Evolutionary conservation across 1,140 invertebrate species (phyloP).

Genomic region (Drosophila athabasca): DNA sequence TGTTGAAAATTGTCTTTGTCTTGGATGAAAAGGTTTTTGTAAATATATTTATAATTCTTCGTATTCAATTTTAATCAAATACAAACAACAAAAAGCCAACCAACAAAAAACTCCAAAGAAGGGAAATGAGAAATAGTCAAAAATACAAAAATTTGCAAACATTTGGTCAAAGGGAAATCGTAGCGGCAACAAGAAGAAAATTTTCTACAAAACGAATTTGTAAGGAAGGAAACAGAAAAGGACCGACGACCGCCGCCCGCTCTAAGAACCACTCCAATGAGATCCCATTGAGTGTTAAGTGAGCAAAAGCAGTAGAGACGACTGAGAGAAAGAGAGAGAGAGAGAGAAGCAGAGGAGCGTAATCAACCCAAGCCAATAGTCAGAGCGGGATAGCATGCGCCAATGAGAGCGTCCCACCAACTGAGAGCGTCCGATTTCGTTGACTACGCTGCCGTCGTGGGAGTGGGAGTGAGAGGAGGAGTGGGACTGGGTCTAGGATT

Average conservation of each 20-base stretch:
- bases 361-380: conserved; percentile 12
- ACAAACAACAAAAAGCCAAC: conserved; percentile 9
- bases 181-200: neutral
- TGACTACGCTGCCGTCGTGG: conserved; percentile 68
- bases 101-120: too few relatives aligned
- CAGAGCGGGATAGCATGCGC: conserved; percentile 67
- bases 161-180: conserved; percentile 1
- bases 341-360: conserved; percentile 39
- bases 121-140: conserved; percentile 12
- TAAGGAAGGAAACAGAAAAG: conserved; percentile 22
- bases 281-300: neutral
- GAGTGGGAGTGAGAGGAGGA: conserved; percentile 30
- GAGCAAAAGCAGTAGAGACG: neutral
- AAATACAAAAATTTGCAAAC: conserved; percentile 4
- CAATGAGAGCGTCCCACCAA: conserved; percentile 76
- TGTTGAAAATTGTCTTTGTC: conserved; percentile 61
- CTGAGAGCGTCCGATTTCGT: conserved; percentile 73
- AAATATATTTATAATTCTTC: conserved; percentile 55
- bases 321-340: conserved; percentile 9
- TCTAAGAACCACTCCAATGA: conserved; percentile 8
- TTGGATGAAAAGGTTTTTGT: conserved; percentile 44
- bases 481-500: conserved; percentile 12
- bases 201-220: conserved; percentile 67
- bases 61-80: conserved; percentile 44
- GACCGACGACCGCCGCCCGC: neutral